phyloP scores from a whole-genome alignment of 2,797 vertebrate genomes.

The Syndactyla subalaris region DNA sequence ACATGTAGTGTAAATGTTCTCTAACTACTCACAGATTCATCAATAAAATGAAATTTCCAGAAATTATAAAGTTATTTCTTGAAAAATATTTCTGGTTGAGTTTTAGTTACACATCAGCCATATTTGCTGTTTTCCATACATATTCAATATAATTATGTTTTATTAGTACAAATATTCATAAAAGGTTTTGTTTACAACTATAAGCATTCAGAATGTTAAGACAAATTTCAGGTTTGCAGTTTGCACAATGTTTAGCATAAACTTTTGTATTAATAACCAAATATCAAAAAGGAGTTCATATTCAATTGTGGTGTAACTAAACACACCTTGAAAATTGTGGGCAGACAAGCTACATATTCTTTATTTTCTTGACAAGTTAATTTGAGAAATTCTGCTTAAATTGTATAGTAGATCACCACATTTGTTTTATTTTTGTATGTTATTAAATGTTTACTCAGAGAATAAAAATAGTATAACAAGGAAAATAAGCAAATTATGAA shows the following conservation, averaged over 20 bases:
- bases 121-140: not conserved
- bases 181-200: not conserved
- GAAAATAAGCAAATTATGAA: not conserved
- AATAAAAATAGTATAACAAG: not conserved
- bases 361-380: not conserved
- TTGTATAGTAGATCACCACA: not conserved
- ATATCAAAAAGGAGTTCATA: not conserved
- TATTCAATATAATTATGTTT: not conserved
- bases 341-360: not conserved
- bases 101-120: not conserved
- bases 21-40: not conserved
- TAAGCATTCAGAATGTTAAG: not conserved
- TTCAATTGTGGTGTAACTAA: not conserved
- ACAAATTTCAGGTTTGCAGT: not conserved
- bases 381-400: not conserved
- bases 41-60: not conserved
- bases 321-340: not conserved
- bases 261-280: not conserved
- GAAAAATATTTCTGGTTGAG: not conserved
- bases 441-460: not conserved
- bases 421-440: not conserved
- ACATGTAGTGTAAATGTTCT: not conserved
- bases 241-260: not conserved
- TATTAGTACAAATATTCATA: not conserved
- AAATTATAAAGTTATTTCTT: not conserved